Evolutionary conservation across 2,888 invertebrate genomes (phyloP).

Genomic region (Agrochola lychnidis): DNA sequence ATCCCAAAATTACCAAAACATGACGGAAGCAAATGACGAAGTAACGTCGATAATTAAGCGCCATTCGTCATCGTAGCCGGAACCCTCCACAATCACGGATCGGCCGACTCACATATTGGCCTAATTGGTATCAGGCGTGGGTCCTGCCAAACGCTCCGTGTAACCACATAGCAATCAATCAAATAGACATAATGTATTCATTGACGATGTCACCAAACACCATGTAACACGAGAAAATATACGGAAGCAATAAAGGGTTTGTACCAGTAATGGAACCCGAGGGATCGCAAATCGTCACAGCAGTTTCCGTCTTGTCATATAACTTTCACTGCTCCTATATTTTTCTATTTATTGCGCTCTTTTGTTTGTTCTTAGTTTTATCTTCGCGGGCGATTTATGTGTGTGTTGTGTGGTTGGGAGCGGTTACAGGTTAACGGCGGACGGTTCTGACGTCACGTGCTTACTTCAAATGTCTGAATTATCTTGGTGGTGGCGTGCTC

Average conservation of each 20-base stretch:
- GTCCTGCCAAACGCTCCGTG: slow-evolving; percentile 44
- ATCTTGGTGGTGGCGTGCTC: slow-evolving; percentile 34
- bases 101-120: slow-evolving; percentile 45
- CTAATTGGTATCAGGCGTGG: slow-evolving; percentile 59
- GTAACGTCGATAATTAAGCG: slow-evolving; percentile 56
- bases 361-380: slow-evolving; percentile 65
- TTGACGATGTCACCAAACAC: slow-evolving; percentile 54
- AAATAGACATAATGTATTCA: slow-evolving; percentile 65
- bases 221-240: slow-evolving; percentile 60
- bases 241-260: slow-evolving; percentile 63
- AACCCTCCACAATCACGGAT: slow-evolving; percentile 49
- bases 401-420: slow-evolving; percentile 42
- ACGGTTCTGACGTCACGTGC: slow-evolving; percentile 51
- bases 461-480: slow-evolving; percentile 53
- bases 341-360: slow-evolving; percentile 66
- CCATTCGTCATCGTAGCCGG: slow-evolving; percentile 46
- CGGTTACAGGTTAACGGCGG: slow-evolving; percentile 50
- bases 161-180: slow-evolving; percentile 61
- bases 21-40: slow-evolving; percentile 40
- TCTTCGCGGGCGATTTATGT: slow-evolving; percentile 56
- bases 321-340: slow-evolving; percentile 68
- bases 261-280: slow-evolving; percentile 64
- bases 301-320: slow-evolving; percentile 65
- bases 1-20: slow-evolving; percentile 23
- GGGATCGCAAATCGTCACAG: slow-evolving; percentile 69